These are phyloP conservation scores for Rhinoptilus africanus DNA, from an alignment of 2,113 vertebrate genomes.

Conservation along the genomic window DNA sequence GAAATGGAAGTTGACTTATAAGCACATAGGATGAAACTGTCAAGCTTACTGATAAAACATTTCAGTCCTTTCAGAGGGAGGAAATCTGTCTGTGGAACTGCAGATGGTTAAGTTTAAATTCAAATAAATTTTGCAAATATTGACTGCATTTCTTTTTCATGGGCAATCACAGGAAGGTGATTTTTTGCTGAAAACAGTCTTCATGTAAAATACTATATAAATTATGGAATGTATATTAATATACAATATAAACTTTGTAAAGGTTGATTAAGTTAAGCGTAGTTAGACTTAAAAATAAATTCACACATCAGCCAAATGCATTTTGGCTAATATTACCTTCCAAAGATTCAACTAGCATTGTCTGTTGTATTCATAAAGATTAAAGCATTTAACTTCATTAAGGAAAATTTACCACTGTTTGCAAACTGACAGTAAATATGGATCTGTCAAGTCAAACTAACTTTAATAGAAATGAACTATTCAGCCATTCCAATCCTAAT, in stretches of 20 bases:
- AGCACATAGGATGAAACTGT: background rate
- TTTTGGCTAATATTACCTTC: background rate
- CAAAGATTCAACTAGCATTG: background rate
- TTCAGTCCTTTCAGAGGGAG: background rate
- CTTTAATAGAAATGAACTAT: background rate
- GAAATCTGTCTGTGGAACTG: background rate
- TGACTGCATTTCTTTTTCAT: background rate
- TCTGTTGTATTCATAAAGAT: background rate
- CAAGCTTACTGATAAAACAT: background rate
- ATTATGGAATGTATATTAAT: rapidly evolving
- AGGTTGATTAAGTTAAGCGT: background rate
- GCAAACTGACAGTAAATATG: background rate
- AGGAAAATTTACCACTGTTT: background rate
- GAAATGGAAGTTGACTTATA: background rate
- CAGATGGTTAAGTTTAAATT: background rate
- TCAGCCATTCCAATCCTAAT: background rate
- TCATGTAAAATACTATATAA: background rate
- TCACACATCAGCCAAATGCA: background rate
- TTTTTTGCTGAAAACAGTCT: background rate
- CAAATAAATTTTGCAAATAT: background rate
- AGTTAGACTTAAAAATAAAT: background rate
- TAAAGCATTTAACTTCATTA: background rate
- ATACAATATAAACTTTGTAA: background rate
- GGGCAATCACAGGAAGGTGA: background rate
- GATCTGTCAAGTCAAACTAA: background rate